Conservation (phyloP, 2,888 invertebrate genomes). For the Chalcis sispes region DNA sequence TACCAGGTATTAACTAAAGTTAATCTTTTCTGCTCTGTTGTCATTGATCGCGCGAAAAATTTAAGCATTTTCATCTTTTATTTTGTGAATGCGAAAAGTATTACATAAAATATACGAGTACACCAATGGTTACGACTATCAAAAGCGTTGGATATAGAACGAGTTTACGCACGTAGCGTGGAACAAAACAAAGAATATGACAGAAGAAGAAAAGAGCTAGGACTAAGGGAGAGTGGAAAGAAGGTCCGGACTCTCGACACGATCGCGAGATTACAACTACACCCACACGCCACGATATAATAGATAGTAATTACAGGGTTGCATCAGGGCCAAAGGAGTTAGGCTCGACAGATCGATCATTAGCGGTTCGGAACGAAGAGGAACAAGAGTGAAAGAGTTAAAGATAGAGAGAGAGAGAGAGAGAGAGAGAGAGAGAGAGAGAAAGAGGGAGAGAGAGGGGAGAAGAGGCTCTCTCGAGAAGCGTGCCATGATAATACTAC, state of each 20-base stretch:
- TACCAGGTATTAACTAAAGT: no score
- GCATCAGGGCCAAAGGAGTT: constrained; percentile 66
- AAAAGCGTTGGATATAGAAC: no score
- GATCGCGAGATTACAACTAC: constrained; percentile 72
- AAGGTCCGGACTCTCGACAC: constrained; percentile 63
- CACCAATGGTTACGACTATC: no score
- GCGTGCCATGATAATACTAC: constrained; percentile 53
- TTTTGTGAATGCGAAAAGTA: no score
- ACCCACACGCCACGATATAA: constrained; percentile 69
- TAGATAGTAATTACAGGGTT: constrained; percentile 72
- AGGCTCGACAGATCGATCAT: constrained; percentile 71
- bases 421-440: constrained; percentile 54
- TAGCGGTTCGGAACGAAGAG: constrained; percentile 42
- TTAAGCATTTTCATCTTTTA: no score
- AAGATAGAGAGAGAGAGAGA: constrained; percentile 56
- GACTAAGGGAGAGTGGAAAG: constrained; percentile 13
- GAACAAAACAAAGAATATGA: background rate
- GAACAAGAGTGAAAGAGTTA: constrained; percentile 43
- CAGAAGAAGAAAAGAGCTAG: constrained; percentile 2
- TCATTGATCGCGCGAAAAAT: no score
- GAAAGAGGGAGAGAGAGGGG: constrained; percentile 41
- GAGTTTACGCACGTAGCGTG: background rate
- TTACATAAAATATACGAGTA: no score
- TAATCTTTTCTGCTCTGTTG: no score
- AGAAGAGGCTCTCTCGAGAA: constrained; percentile 21